A percentile compares a stretch with the other conserved stretches of the same genome.
Evolutionary conservation across 2,888 invertebrate genomes (phyloP).

Genomic region (Gasteruption jaculator): DNA sequence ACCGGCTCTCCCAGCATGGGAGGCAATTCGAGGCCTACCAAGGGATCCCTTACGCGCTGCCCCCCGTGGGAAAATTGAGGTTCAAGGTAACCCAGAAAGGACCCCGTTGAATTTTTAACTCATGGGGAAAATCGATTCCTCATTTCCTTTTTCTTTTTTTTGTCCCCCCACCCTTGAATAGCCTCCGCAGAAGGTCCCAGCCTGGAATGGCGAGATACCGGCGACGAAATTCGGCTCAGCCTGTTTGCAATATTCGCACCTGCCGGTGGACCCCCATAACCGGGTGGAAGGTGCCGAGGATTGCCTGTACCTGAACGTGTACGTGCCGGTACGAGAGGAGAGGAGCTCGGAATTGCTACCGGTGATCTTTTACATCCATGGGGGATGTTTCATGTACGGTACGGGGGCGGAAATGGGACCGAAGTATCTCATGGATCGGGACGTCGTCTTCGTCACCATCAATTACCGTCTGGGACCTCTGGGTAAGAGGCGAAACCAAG

Average conservation of each 20-base stretch:
- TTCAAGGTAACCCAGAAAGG: slow-evolving; percentile 31
- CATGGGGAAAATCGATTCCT: no score
- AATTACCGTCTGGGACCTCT: slow-evolving; percentile 71
- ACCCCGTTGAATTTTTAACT: no score
- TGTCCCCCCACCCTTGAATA: no score
- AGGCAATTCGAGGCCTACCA: slow-evolving; percentile 37
- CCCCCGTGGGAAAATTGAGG: slow-evolving; percentile 37
- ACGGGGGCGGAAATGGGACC: slow-evolving; percentile 52
- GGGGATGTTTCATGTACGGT: slow-evolving; percentile 53
- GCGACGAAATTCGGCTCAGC: slow-evolving; percentile 37
- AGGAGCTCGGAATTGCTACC: slow-evolving; percentile 27
- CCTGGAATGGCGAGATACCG: slow-evolving; percentile 36
- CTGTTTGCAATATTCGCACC: slow-evolving; percentile 39
- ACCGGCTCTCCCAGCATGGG: slow-evolving; percentile 34
- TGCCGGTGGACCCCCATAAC: slow-evolving; percentile 23
- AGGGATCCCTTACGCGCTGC: slow-evolving; percentile 41
- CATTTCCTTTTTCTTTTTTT: slow-evolving; percentile 19
- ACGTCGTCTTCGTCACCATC: slow-evolving; percentile 64
- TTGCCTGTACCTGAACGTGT: slow-evolving; percentile 43
- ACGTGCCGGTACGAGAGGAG: slow-evolving; percentile 29
- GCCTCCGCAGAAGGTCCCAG: slow-evolving; percentile 32
- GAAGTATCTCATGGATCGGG: slow-evolving; percentile 59
- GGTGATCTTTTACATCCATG: slow-evolving; percentile 45
- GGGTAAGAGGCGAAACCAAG: slow-evolving; percentile 49
- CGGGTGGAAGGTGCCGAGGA: slow-evolving; percentile 41